Base-by-base conservation (phyloP, 2,113 vertebrate genomes). In the Petromus typicus region DNA sequence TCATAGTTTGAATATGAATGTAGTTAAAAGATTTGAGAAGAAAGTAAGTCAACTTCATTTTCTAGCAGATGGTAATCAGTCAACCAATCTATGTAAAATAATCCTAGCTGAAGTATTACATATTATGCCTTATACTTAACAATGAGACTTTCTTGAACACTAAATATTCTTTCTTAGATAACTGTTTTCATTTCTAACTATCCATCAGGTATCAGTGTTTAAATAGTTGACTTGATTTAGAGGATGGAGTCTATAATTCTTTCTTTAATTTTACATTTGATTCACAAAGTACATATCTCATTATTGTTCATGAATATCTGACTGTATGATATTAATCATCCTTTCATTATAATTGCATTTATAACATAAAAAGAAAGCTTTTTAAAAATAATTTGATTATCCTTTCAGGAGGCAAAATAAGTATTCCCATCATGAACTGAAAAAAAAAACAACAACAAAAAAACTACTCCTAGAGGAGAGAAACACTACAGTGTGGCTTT, bases 151-250 rank as follows among this genome's bases (percentile, higher is more conserved):
- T 32, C 23, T 48, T 93, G 18, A 93, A 86, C 57, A 93, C 9
- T 10, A 95, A 23, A 6, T 3, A 51, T 51, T 95, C 9, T 8
- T 87, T 64, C 59, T 56, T 69, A 25, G 14, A 32, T 27, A 85
- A 69, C 34, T 85, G 12, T 10, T 89, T 93, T 7, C n/a, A 59
- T 83, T 96, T 91, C 61, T 40, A 90, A 34, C 12, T 86, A 10
- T 20, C 2, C 7, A 71, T 80, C 54, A 82, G 5, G 59, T 76
- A 54, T 30, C 87, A 71, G 81, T 85, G 1, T 78, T 48, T 34
- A 66, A 73, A 30, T 69, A 75, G 17, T 40, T 71, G 16, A 56
- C 61, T 54, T 64, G 25, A 8, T 14, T 17, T 78, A 63, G 48
- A 71, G 5, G 40, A 4, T 95, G 7, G 5, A 56, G 30, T 32